Conservation (phyloP, 2,888 invertebrate genomes). For the Rhaphigaster nebulosa region DNA sequence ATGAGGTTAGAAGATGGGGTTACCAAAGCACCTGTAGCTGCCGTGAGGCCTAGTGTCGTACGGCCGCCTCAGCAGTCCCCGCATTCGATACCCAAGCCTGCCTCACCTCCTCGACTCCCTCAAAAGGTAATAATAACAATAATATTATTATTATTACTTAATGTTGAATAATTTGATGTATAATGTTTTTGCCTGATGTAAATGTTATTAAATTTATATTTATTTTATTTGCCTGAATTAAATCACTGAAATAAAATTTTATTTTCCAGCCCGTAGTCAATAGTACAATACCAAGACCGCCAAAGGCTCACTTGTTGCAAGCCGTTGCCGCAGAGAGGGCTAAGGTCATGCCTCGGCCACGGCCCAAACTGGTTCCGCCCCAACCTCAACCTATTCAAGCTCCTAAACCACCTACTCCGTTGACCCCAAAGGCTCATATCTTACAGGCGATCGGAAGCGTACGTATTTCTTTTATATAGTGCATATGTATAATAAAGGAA, state of each 20-base stretch:
- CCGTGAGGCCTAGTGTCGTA: constrained; percentile 62
- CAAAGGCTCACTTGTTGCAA: constrained; percentile 70
- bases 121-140: constrained; percentile 49
- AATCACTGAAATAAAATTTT: too few relatives aligned
- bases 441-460: constrained; percentile 65
- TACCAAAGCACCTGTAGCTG: constrained; percentile 53
- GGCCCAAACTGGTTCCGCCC: constrained; percentile 61
- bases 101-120: constrained; percentile 59
- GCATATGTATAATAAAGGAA: background rate
- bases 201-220: too few relatives aligned
- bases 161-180: too few relatives aligned
- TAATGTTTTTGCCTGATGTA: too few relatives aligned
- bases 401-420: constrained; percentile 62
- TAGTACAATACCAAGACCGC: constrained; percentile 67
- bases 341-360: constrained; percentile 60
- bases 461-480: constrained; percentile 45
- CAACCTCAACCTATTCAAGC: constrained; percentile 16
- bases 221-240: too few relatives aligned
- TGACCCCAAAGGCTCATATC: constrained; percentile 67
- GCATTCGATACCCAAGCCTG: constrained; percentile 59
- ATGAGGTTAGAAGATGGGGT: constrained; percentile 58
- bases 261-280: constrained; percentile 55
- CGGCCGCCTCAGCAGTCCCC: constrained; percentile 61
- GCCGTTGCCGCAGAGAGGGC: constrained; percentile 67
- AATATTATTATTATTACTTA: background rate